Evolutionary conservation across 2,113 vertebrate species (phyloP), one percentile per base, ranked within the genome.

Genomic region (Cheirogaleus medius): DNA sequence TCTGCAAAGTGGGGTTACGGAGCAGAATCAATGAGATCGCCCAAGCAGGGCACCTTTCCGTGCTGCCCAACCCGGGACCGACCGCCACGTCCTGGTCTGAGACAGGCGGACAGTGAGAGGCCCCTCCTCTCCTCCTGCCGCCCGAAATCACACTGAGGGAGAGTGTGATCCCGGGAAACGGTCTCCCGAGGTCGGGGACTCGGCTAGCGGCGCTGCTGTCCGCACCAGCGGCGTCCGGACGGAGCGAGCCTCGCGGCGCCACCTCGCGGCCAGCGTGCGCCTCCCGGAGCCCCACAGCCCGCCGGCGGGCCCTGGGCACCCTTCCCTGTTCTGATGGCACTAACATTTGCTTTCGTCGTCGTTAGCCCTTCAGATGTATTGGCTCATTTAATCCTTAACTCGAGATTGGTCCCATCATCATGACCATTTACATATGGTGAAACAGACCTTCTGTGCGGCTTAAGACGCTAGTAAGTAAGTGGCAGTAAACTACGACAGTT

Each of bases 1-100:
- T 44, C 93, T 66, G 95, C 34, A 71, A 29, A 92, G 47, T 85
- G 94, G 96, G 91, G 8, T 9, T 12, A 29, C 13, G 69, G 60
- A 27, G 39, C 71, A 14, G 54, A 21, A 12, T 27, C 71, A 13
- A 1, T 20, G 81, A 80, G 77, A 13, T 29, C 12, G 34, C 78
- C 60, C 1, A 0, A 6, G 9, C 20, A 3, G 10, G 12, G 29
- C 34, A 60, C 49, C 64, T 42, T 47, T 29, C 78, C 2, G 91
- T 0, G 58, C 29, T 9, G 58, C 34, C 66, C 14, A 1, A 1
- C 56, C 34, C 6, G 21, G 52, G 10, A 6, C 34, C 25, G 6
- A 49, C 20, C 18, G n/a, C 42, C 63, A 6, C 58, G 25, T 17
- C 64, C 15, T 29, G 1, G 32, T 14, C 49, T 27, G 17, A 15